phyloP scores from a whole-genome alignment of 2,888 invertebrate genomes.

The Cyaniris semiargus region DNA sequence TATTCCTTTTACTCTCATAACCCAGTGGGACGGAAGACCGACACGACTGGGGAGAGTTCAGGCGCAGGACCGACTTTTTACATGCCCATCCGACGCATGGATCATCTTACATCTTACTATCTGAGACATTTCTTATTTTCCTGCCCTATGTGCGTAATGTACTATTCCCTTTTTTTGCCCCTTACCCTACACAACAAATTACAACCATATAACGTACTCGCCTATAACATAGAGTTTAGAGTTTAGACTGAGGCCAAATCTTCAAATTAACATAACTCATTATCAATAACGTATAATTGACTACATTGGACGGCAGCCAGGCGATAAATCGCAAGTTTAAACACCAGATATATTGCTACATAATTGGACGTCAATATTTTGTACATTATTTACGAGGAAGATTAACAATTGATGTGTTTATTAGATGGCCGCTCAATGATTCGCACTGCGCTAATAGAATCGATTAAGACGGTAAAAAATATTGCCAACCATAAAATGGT shows the following conservation, averaged over 20 bases:
- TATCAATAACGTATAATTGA: slow-evolving; percentile 35
- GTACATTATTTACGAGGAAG: slow-evolving; percentile 19
- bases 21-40: too few relatives aligned
- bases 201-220: background rate
- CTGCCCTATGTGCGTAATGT: too few relatives aligned
- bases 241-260: background rate
- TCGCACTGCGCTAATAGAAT: background rate
- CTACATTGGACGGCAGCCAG: background rate
- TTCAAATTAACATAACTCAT: slow-evolving; percentile 26
- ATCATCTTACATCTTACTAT: too few relatives aligned
- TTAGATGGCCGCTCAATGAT: background rate
- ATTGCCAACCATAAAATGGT: background rate
- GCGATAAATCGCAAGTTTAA: slow-evolving; percentile 26
- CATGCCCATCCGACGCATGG: too few relatives aligned
- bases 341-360: slow-evolving; percentile 17
- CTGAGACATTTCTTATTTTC: too few relatives aligned
- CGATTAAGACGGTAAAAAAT: background rate
- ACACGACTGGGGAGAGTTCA: too few relatives aligned
- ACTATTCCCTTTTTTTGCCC: too few relatives aligned
- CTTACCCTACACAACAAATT: too few relatives aligned
- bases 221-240: background rate
- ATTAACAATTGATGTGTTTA: slow-evolving; percentile 22
- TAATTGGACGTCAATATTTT: slow-evolving; percentile 21
- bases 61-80: too few relatives aligned
- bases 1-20: too few relatives aligned